Conservation (phyloP, 2,888 invertebrate genomes). For the Platynereis dumerilii region DNA sequence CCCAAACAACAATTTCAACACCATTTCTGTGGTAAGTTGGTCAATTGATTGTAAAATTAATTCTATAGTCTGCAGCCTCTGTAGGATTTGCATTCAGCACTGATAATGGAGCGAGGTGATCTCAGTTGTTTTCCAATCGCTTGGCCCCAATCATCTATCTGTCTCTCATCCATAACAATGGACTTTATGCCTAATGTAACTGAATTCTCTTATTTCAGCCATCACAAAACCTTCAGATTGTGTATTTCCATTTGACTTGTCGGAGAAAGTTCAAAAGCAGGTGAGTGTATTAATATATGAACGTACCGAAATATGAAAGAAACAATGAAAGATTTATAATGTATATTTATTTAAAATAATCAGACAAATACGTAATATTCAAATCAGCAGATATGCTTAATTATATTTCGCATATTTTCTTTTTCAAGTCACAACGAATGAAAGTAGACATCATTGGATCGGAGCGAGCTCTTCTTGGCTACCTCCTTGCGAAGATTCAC, state of each 20-base stretch:
- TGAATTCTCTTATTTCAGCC: conserved; percentile 67
- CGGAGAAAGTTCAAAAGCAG: conserved; percentile 66
- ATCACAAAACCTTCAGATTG: conserved; percentile 81
- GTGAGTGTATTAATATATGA: conserved; percentile 4
- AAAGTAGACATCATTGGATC: conserved; percentile 80
- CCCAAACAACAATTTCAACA: conserved; percentile 77
- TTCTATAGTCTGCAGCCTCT: no score
- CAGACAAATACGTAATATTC: background rate
- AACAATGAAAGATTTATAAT: background rate
- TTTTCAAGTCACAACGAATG: conserved; percentile 34
- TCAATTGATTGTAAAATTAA: background rate
- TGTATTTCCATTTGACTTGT: conserved; percentile 84
- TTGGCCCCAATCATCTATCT: no score
- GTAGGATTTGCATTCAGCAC: no score
- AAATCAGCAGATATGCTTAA: background rate
- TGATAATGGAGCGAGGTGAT: no score
- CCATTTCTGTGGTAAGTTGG: conserved; percentile 81
- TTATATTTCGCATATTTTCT: conserved; percentile 1
- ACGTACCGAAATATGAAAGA: no score
- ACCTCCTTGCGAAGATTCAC: conserved; percentile 84
- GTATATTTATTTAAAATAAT: background rate
- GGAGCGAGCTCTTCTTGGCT: conserved; percentile 85
- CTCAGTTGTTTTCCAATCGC: no score
- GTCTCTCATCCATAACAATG: no score
- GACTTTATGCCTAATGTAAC: no score